Evolutionary conservation across 2,797 vertebrate species (phyloP), one percentile per base, ranked within the genome.

Genomic region (Paguma larvata): DNA sequence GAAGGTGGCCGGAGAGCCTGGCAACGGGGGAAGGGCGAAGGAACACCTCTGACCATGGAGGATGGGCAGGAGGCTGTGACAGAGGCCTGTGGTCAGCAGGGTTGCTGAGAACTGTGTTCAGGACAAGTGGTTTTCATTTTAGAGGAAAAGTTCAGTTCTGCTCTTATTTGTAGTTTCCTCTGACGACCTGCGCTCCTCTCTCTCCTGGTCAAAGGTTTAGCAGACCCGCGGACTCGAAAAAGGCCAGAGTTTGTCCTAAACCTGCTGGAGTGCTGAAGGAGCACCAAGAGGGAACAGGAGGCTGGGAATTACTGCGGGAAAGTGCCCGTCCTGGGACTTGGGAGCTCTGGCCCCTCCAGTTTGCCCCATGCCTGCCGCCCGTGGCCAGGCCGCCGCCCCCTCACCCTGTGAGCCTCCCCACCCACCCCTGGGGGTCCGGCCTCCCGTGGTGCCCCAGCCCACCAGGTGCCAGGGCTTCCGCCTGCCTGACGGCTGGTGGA

Each of bases 401-500:
- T 8, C 2, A 21, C 18, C 46, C 83, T 7, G 0, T 14, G 25
- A 72, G 32, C 46, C 46, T n/a, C 59, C 46, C 53, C 80, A 51
- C 16, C 77, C 16, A 63, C 65, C 32, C 70, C 67, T 44, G 2
- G 4, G 41, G 34, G 30, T 27, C 90, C 87, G 48, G n/a, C 75
- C 80, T 84, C n/a, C 44, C 16, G 16, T 41, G 2, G 14, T 46
- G 41, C 41, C 27, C 44, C 73, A 46, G 27, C 73, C 44, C 15
- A 9, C 56, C 56, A 89, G 70, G 48, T 67, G 21, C 70, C 70
- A 67, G 83, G 23, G n/a, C 30, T 78, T 94, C 48, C 14, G 3
- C 16, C 92, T 96, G 89, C 53, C 27, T 23, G 8, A 51, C 73
- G 87, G 96, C 94, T 83, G 62, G 70, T 53, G 51, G 56, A 90